These are phyloP conservation scores for Zaprionus lineosus DNA, from an alignment of 2,888 invertebrate genomes.

Conservation along the genomic window DNA sequence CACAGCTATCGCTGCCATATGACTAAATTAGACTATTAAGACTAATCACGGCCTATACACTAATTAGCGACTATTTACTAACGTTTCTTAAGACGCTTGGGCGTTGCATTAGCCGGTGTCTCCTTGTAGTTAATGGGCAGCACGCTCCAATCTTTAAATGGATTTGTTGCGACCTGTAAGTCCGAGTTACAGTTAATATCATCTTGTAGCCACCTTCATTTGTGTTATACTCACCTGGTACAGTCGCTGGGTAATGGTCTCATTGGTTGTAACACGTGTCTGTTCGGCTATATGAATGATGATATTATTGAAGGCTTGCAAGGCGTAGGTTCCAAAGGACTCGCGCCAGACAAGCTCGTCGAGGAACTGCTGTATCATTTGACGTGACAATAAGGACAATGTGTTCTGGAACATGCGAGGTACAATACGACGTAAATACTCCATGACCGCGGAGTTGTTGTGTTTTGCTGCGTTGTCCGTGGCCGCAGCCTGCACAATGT, in stretches of 20 bases:
- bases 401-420: slow-evolving; percentile 96
- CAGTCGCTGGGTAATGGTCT: slow-evolving; percentile 86
- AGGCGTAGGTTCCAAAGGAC: slow-evolving; percentile 90
- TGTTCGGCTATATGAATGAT: slow-evolving; percentile 91
- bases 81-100: slow-evolving; percentile 82
- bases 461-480: slow-evolving; percentile 83
- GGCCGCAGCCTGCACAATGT: slow-evolving; percentile 87
- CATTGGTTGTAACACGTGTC: slow-evolving; percentile 87
- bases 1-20: slow-evolving; percentile 22
- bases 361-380: slow-evolving; percentile 94
- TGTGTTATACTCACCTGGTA: slow-evolving; percentile 84
- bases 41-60: slow-evolving; percentile 50
- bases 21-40: slow-evolving; percentile 38
- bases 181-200: not conserved
- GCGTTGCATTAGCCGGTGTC: slow-evolving; percentile 79
- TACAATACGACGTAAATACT: slow-evolving; percentile 91
- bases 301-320: slow-evolving; percentile 91
- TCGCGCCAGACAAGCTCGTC: slow-evolving; percentile 96
- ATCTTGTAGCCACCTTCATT: not conserved
- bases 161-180: slow-evolving; percentile 85
- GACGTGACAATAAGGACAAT: slow-evolving; percentile 89
- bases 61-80: slow-evolving; percentile 70
- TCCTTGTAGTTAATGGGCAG: slow-evolving; percentile 78
- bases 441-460: slow-evolving; percentile 91
- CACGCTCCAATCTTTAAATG: slow-evolving; percentile 86